Base-by-base conservation (phyloP, 2,113 vertebrate genomes). In the Sinocyclocheilus anophthalmus region DNA sequence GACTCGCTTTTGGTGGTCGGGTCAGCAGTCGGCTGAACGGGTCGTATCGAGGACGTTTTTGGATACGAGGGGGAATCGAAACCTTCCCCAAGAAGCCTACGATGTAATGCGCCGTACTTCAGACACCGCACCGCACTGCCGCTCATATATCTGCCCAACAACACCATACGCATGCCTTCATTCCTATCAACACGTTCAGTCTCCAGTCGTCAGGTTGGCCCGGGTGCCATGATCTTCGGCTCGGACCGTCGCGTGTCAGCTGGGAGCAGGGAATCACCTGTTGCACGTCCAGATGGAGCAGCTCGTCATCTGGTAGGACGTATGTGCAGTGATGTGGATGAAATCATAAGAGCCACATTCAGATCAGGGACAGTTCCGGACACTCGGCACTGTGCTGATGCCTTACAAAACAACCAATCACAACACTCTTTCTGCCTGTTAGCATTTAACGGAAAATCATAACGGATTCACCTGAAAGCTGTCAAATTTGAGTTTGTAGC, bases 301-400 rank as follows among this genome's bases (percentile, higher is more conserved):
- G 97, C 87, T 97, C 96, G 81, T 97, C 96, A 96, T 96, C 91
- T 97, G 97, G 88, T 97, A 97, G 91, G 91, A 97, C 96, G 88
- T 96, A 96, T 85, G 96, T 97, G 91, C 97, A 97, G 89, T 97
- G 96, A 90, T 97, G 96, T 96, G 95, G 86, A 97, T 97, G 87
- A 96, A 97, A 88, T 96, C 96, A 90, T 97, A 96, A 20, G 96
- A 96, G 96, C 95, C 42, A 94, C 94, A 93, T 97, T 97, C 89
- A 97, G 91, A 86, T 97, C 96, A 3, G 96, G 96, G 96, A 86
- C 96, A 97, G 88, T 97, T 96, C 55, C 96, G 91, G 91, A 86
- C 96, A 96, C 90, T 97, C 96, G 50, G 96, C 96, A 97, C 89
- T 5, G 97, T 95, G 88, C 96, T 97, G 92, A 97, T 96, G 88